Percentiles rank a stretch among this genome's conserved stretches.
Conservation (phyloP, 2,113 vertebrate genomes). For the Passer montanus region DNA sequence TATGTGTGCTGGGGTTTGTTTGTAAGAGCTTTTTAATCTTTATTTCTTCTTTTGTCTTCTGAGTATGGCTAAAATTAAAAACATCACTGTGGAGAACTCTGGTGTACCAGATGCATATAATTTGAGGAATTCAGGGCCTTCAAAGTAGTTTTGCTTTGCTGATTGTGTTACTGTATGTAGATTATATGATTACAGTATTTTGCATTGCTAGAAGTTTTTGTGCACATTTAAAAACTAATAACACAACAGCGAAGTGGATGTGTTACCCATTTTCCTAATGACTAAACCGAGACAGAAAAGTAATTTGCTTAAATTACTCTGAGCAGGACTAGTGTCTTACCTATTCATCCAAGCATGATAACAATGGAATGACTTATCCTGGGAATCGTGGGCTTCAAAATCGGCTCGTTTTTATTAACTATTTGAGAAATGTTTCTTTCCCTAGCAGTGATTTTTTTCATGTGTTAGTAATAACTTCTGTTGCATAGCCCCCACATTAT, state of each 20-base stretch:
- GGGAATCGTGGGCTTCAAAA: constrained; percentile 32
- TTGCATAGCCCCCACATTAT: constrained; percentile 15
- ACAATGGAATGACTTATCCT: constrained; percentile 58
- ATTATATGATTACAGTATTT: constrained; percentile 48
- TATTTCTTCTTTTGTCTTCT: constrained; percentile 11
- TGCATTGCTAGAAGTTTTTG: constrained; percentile 39
- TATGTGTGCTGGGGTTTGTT: neutral
- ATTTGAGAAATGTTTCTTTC: constrained; percentile 50
- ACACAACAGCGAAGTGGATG: constrained; percentile 39
- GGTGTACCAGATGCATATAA: constrained; percentile 10
- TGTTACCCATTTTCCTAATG: constrained; percentile 57
- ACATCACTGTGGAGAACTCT: neutral
- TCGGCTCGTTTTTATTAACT: constrained; percentile 39
- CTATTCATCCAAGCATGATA: constrained; percentile 43
- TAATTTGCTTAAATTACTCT: constrained; percentile 64
- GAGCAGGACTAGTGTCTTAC: constrained; percentile 21
- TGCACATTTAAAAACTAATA: constrained; percentile 48
- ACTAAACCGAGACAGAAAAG: constrained; percentile 61
- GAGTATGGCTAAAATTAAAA: constrained; percentile 30
- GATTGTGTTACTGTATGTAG: constrained; percentile 43
- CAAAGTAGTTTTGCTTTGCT: constrained; percentile 40
- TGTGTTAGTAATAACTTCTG: constrained; percentile 32
- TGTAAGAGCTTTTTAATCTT: neutral
- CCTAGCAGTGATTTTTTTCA: constrained; percentile 6
- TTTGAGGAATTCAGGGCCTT: constrained; percentile 35